phyloP scores from a whole-genome alignment of 2,888 invertebrate genomes.

The Cistogaster globosa region DNA sequence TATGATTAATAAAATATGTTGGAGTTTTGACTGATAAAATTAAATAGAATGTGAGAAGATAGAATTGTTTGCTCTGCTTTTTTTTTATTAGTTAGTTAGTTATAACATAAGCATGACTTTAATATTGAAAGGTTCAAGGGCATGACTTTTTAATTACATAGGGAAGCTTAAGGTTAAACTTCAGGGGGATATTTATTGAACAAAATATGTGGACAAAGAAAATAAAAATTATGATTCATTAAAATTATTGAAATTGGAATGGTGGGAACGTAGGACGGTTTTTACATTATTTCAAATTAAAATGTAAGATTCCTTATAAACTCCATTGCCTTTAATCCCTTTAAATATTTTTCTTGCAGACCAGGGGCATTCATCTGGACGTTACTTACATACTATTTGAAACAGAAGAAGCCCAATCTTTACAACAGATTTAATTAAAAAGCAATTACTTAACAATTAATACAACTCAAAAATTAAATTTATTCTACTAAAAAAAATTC shows the following conservation, averaged over 20 bases:
- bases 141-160: constrained; percentile 32
- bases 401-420: too few relatives aligned
- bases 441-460: too few relatives aligned
- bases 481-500: too few relatives aligned
- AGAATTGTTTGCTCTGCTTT: neutral
- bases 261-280: too few relatives aligned
- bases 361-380: too few relatives aligned
- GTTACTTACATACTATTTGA: too few relatives aligned
- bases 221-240: neutral
- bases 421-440: too few relatives aligned
- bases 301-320: too few relatives aligned
- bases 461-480: too few relatives aligned
- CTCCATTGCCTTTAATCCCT: too few relatives aligned
- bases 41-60: neutral
- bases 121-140: constrained; percentile 53
- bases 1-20: constrained; percentile 24
- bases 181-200: neutral
- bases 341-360: too few relatives aligned
- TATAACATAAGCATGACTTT: constrained; percentile 44
- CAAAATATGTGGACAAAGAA: neutral
- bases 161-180: constrained; percentile 42
- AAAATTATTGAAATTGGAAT: neutral
- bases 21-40: constrained; percentile 28
- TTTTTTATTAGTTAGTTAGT: neutral
- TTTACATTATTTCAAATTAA: too few relatives aligned